phyloP scores from a whole-genome alignment of 2,797 vertebrate genomes.

The Bovichtus diacanthus region DNA sequence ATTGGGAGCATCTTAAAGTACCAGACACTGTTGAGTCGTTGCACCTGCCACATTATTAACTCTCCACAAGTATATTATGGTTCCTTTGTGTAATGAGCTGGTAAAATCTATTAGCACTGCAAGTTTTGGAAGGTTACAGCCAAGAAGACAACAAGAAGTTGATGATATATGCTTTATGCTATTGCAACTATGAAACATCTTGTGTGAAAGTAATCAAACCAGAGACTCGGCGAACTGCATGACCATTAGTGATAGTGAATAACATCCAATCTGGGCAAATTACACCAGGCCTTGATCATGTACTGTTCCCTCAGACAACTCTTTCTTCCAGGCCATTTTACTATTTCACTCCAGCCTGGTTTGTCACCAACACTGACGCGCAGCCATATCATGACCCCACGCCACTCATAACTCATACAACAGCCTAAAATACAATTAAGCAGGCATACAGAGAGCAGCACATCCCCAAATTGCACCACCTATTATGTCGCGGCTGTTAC shows the following conservation, averaged over 20 bases:
- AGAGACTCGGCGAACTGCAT: slow-evolving; percentile 21
- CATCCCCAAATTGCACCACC: slow-evolving; percentile 42
- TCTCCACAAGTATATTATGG: slow-evolving; percentile 15
- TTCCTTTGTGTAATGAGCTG: slow-evolving; percentile 25
- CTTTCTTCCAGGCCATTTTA: slow-evolving; percentile 25
- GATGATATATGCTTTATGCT: slow-evolving; percentile 22
- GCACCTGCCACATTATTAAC: slow-evolving; percentile 38
- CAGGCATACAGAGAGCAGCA: neutral
- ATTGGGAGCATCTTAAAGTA: neutral
- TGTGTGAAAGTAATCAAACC: slow-evolving; percentile 56
- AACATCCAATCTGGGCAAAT: slow-evolving; percentile 62
- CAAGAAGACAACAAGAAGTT: slow-evolving; percentile 6
- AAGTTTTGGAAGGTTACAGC: slow-evolving; percentile 23
- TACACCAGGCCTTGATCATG: slow-evolving; percentile 57
- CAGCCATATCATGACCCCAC: slow-evolving; percentile 13
- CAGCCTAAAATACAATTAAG: slow-evolving; percentile 46
- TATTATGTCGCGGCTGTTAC: slow-evolving; percentile 38
- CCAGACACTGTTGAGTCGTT: slow-evolving; percentile 20
- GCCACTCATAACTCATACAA: slow-evolving; percentile 9
- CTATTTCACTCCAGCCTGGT: slow-evolving; percentile 26
- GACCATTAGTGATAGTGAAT: slow-evolving; percentile 56
- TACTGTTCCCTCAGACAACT: slow-evolving; percentile 18
- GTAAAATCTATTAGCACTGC: slow-evolving; percentile 19
- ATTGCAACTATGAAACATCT: slow-evolving; percentile 29
- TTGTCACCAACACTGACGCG: slow-evolving; percentile 19